These are phyloP conservation scores for Eupithecia tripunctaria DNA, from an alignment of 2,888 invertebrate genomes.

Conservation along the genomic window DNA sequence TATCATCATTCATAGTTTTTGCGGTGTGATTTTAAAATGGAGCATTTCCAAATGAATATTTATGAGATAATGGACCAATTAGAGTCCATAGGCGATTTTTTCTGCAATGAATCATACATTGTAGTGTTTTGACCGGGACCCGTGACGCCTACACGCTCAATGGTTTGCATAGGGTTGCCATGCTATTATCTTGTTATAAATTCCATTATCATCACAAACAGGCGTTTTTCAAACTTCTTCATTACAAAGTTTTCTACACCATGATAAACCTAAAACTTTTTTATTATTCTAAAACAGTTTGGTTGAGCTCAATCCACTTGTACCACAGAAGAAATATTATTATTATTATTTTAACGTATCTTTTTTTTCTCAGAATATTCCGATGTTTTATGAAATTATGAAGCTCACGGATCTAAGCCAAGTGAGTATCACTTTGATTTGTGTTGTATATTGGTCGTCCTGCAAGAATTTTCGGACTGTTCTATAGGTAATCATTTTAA, in stretches of 20 bases:
- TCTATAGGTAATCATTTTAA: too few species aligned
- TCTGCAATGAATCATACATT: constrained; percentile 38
- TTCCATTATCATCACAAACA: not conserved
- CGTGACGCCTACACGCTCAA: constrained; percentile 38
- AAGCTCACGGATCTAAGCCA: too few species aligned
- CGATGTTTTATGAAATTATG: too few species aligned
- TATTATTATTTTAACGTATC: too few species aligned
- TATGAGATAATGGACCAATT: constrained; percentile 44
- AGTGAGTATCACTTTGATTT: too few species aligned
- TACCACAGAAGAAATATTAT: too few species aligned
- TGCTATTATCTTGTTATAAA: not conserved
- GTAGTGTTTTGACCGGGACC: constrained; percentile 32
- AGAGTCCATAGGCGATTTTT: constrained; percentile 34
- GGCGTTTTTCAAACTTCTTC: not conserved
- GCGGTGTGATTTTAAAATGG: constrained; percentile 33
- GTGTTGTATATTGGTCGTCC: too few species aligned
- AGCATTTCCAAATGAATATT: constrained; percentile 41
- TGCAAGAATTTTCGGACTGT: too few species aligned
- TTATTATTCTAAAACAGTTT: not conserved
- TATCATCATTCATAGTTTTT: constrained; percentile 36
- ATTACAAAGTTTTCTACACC: too few species aligned
- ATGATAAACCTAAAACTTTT: too few species aligned
- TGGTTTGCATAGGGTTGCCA: constrained; percentile 30
- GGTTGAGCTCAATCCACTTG: not conserved
- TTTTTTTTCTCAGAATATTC: too few species aligned